A percentile compares a stretch with the other conserved stretches of the same genome.
These are phyloP conservation scores for Rhizoglyphus robini DNA, from an alignment of 1,140 invertebrate genomes.

Conservation along the genomic window DNA sequence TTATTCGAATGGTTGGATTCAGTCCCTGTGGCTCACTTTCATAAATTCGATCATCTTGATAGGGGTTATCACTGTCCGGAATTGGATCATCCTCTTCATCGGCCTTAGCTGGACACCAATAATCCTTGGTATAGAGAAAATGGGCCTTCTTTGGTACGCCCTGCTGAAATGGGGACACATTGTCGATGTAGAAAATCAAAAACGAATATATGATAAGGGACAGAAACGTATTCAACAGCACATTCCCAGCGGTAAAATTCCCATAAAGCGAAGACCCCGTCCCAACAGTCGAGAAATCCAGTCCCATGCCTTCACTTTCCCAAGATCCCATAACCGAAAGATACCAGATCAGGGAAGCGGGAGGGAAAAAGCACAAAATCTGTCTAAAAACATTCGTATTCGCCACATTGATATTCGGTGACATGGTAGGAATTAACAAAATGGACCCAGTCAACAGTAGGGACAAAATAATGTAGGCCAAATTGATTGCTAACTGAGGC, in stretches of 20 bases:
- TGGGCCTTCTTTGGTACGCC: slow-evolving; percentile 42
- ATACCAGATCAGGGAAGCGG: neutral
- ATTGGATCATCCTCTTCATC: neutral
- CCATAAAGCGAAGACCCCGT: neutral
- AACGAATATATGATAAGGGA: slow-evolving; percentile 23
- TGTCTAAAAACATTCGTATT: neutral
- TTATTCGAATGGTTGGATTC: slow-evolving; percentile 40
- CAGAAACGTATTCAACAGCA: slow-evolving; percentile 23
- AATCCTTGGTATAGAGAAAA: slow-evolving; percentile 36
- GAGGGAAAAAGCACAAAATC: neutral
- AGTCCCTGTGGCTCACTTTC: slow-evolving; percentile 39
- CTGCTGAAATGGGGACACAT: slow-evolving; percentile 33
- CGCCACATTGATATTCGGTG: neutral
- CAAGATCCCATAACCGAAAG: neutral
- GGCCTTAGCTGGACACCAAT: slow-evolving; percentile 37
- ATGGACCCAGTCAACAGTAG: neutral
- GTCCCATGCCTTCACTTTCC: neutral
- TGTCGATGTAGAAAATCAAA: slow-evolving; percentile 32
- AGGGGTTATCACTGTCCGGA: slow-evolving; percentile 6
- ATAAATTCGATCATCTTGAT: slow-evolving; percentile 27
- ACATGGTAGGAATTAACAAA: neutral
- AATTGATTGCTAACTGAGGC: neutral
- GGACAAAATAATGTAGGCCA: neutral
- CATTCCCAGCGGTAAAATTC: slow-evolving; percentile 27
- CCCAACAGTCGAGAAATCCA: neutral